Base-by-base conservation (phyloP, 1,140 invertebrate genomes). In the Temnothorax curvispinosus region DNA sequence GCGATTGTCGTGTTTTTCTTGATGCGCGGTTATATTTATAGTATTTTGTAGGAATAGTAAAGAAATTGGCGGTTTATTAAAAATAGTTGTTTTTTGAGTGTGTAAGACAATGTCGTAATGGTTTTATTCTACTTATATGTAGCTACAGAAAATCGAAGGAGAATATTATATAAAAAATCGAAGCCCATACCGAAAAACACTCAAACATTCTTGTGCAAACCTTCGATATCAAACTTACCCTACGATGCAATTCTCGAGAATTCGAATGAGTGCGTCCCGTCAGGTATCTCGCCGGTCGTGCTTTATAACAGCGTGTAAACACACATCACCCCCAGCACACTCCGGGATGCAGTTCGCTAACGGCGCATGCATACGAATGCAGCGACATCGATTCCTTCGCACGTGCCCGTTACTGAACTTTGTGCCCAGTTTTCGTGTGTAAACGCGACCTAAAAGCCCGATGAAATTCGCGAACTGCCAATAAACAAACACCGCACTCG, bases 301-400 rank as follows among this genome's bases (percentile, higher is more conserved):
- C 65, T 71, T 81, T 81, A 71, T 81, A 81, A 56, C 78, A 44
- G 50, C 15, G 38, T 71, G 78, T 58, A 81, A 71, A 81, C 65
- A 71, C 47, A 81, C 77, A 54, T 27, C 9, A n/a, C 38, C 11
- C 32, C 38, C 47, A 9, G 6, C 47, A 8, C 56, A 35, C 38
- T 21, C 9, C 13, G 13, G 47, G 38, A 81, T 67, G 21, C 75
- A 77, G 58, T 41, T 62, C 15, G 38, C 77, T 35, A 50, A 38
- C 56, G 21, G 50, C 47, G 81, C 81, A 60, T 84, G 54, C 69
- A 62, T 75, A 72, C 71, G 69, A 58, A 75, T 75, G 81, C 56
- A 50, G 41, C 41, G 67, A 84, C 81, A 84, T 84, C 41, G 69
- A 75, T 75, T 84, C 69, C 69, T 75, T 84, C 71, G 71, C 67